Conservation (phyloP, 2,888 invertebrate genomes). For the Tupiocoris notatus region DNA sequence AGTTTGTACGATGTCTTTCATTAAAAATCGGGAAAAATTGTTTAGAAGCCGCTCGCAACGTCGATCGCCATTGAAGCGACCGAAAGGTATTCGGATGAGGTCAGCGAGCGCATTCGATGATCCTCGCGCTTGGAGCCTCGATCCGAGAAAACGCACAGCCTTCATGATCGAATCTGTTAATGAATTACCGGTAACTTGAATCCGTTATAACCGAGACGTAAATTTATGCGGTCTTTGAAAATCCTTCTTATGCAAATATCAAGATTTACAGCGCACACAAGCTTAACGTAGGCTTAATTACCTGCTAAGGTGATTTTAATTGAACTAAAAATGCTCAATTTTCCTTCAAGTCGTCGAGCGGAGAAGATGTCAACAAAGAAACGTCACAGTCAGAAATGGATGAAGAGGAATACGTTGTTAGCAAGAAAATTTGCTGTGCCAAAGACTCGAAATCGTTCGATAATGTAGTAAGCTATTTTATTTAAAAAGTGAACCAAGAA, state of each 20-base stretch:
- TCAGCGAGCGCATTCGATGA: slow-evolving; percentile 23
- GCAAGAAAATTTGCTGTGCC: neutral
- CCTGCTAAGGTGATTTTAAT: too few relatives aligned
- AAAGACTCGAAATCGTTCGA: slow-evolving; percentile 10
- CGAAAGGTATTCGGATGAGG: slow-evolving; percentile 16
- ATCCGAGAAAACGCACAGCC: slow-evolving; percentile 27
- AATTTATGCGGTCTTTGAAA: too few relatives aligned
- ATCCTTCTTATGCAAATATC: too few relatives aligned
- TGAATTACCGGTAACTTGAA: slow-evolving; percentile 9
- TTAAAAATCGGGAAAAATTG: slow-evolving; percentile 11
- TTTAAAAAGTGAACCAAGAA: too few relatives aligned
- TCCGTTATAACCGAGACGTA: too few relatives aligned
- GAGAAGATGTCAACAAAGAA: slow-evolving; percentile 13
- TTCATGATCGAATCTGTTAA: slow-evolving; percentile 23
- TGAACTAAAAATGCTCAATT: too few relatives aligned
- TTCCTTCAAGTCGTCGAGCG: slow-evolving; percentile 27
- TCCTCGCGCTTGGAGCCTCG: slow-evolving; percentile 34
- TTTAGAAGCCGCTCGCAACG: neutral
- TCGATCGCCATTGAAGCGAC: neutral
- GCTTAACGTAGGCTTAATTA: too few relatives aligned
- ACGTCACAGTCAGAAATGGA: neutral
- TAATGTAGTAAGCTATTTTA: slow-evolving; percentile 5
- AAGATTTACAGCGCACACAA: too few relatives aligned
- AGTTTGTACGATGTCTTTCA: slow-evolving; percentile 14
- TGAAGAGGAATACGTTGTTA: neutral